Evolutionary conservation across 2,113 vertebrate genomes (phyloP).

Genomic region (Phodopus roborovskii): DNA sequence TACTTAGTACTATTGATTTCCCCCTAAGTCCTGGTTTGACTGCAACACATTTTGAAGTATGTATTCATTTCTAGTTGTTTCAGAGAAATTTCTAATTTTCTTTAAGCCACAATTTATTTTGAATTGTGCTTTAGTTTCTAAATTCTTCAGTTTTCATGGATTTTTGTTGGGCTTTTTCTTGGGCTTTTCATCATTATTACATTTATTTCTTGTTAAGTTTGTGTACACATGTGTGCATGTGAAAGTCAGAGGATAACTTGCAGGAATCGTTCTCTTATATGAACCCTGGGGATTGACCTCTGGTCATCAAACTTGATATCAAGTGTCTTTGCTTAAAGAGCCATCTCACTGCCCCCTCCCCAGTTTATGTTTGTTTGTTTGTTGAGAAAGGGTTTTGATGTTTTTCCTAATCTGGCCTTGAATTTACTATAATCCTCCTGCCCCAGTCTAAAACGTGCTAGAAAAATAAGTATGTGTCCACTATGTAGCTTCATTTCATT

Average conservation of each 20-base stretch:
- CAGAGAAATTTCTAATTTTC: not conserved
- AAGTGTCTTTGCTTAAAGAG: not conserved
- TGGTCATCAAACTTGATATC: not conserved
- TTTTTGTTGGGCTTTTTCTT: not conserved
- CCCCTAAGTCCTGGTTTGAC: not conserved
- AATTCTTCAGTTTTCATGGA: slow-evolving; percentile 10
- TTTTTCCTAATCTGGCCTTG: not conserved
- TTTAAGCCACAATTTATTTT: not conserved
- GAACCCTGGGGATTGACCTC: not conserved
- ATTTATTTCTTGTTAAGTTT: no score
- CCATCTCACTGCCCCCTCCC: not conserved
- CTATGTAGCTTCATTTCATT: not conserved
- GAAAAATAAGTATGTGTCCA: not conserved
- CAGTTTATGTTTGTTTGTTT: not conserved
- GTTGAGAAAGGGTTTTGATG: not conserved
- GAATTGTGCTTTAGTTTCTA: slow-evolving; percentile 6
- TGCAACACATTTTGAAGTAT: not conserved
- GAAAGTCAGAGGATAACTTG: not conserved
- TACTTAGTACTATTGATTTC: not conserved
- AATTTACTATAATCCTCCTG: not conserved
- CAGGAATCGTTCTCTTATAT: not conserved
- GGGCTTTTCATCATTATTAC: not conserved
- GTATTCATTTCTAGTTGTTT: not conserved
- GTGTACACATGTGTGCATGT: not conserved
- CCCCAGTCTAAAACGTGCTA: not conserved